These are phyloP conservation scores for Echinometra lucunter DNA, from an alignment of 53 echinoderm and acorn worm species.

Conservation along the genomic window DNA sequence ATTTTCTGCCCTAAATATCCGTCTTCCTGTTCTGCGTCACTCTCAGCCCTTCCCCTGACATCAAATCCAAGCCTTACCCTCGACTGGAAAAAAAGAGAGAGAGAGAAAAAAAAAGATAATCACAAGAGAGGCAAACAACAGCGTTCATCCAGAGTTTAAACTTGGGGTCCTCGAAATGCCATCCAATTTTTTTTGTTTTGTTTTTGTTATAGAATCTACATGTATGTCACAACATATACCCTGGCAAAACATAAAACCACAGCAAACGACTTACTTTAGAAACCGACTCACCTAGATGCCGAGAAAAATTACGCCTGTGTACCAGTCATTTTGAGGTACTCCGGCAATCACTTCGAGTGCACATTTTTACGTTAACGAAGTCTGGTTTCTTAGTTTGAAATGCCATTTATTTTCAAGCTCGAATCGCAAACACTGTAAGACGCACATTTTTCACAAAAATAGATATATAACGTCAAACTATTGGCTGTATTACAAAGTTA, in stretches of 20 bases:
- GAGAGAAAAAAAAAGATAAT: neutral
- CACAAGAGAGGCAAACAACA: neutral
- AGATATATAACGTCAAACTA: too few relatives aligned
- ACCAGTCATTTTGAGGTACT: too few relatives aligned
- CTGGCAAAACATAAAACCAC: constrained; percentile 12
- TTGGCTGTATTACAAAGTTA: too few relatives aligned
- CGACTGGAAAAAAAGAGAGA: neutral
- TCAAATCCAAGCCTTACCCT: neutral
- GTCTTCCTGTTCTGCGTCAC: constrained; percentile 24
- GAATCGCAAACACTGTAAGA: too few relatives aligned
- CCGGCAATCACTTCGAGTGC: too few relatives aligned
- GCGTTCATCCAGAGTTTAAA: constrained; percentile 41
- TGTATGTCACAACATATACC: neutral
- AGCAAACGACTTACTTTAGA: neutral
- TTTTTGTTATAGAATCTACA: neutral
- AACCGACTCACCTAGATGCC: neutral
- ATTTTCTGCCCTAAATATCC: constrained; percentile 60
- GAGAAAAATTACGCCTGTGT: neutral
- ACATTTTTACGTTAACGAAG: too few relatives aligned
- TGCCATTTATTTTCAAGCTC: too few relatives aligned
- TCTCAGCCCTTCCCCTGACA: constrained; percentile 20
- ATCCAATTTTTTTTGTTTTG: neutral
- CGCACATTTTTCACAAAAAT: too few relatives aligned
- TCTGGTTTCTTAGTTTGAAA: too few relatives aligned
- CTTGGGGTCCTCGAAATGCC: constrained; percentile 27